These are phyloP conservation scores for Lateolabrax maculatus DNA, from an alignment of 2,797 vertebrate species.

Conservation along the genomic window DNA sequence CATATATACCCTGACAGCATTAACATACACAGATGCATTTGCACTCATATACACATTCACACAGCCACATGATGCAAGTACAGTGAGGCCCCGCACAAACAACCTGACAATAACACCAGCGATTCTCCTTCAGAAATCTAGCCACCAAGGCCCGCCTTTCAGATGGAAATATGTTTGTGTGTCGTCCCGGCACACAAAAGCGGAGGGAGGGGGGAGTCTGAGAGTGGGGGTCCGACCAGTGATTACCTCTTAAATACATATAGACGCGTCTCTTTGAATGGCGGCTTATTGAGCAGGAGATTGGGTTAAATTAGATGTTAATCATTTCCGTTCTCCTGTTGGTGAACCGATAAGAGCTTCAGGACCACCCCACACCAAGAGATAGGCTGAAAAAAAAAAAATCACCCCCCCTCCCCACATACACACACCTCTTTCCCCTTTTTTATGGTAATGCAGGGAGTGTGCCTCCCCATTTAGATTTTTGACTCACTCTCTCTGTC, in stretches of 20 bases:
- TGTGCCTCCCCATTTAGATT: conserved; percentile 75
- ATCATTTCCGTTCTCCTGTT: conserved; percentile 86
- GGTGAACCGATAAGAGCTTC: conserved; percentile 82
- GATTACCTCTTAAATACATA: conserved; percentile 85
- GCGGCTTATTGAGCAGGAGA: conserved; percentile 75
- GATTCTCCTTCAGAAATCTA: conserved; percentile 77
- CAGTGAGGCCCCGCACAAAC: conserved; percentile 58
- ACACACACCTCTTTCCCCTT: conserved; percentile 55
- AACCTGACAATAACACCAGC: conserved; percentile 72
- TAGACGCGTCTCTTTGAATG: conserved; percentile 79
- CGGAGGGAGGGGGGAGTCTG: conserved; percentile 17
- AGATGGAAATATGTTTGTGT: conserved; percentile 88
- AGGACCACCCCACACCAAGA: conserved; percentile 68
- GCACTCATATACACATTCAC: conserved; percentile 21
- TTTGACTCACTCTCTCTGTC: conserved; percentile 68
- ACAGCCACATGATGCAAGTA: conserved; percentile 38
- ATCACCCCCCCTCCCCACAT: background rate
- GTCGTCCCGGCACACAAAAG: conserved; percentile 70
- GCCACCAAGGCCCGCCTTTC: conserved; percentile 79
- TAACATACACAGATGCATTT: conserved; percentile 21
- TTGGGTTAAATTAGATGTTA: conserved; percentile 88
- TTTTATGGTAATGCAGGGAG: conserved; percentile 79
- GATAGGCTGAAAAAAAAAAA: conserved; percentile 33
- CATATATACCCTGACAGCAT: conserved; percentile 19
- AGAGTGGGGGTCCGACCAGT: conserved; percentile 68